Conservation (phyloP, 64 coral and sea anemone species). For the Montipora efflorescens region DNA sequence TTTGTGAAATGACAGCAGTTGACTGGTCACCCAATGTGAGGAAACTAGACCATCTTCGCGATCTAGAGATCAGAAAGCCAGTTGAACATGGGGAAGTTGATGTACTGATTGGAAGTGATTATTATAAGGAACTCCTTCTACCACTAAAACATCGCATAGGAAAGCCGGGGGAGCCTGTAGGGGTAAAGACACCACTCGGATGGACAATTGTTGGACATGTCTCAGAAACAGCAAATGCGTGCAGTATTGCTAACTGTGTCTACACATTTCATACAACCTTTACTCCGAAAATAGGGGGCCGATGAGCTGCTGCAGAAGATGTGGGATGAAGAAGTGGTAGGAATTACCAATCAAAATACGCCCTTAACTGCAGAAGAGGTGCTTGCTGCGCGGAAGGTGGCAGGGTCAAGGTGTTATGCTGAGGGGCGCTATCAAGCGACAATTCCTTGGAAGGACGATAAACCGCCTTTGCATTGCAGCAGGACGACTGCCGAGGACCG, state of each 20-base stretch:
- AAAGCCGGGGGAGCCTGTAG: slow-evolving; percentile 46
- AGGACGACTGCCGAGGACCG: slow-evolving; percentile 28
- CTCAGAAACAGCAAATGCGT: neutral
- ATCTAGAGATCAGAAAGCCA: slow-evolving; percentile 49
- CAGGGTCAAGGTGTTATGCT: slow-evolving; percentile 42
- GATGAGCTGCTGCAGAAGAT: slow-evolving; percentile 67
- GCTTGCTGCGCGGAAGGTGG: slow-evolving; percentile 16
- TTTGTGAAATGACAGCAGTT: slow-evolving; percentile 7
- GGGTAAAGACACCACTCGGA: slow-evolving; percentile 55
- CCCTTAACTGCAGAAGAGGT: slow-evolving; percentile 24
- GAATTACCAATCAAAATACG: neutral
- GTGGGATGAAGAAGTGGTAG: slow-evolving; percentile 73
- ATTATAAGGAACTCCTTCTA: slow-evolving; percentile 45
- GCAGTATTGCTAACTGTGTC: neutral
- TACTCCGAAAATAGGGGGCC: neutral
- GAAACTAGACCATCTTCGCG: neutral
- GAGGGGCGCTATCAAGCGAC: slow-evolving; percentile 61
- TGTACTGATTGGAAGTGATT: slow-evolving; percentile 62
- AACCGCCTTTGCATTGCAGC: slow-evolving; percentile 62
- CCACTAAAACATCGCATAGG: slow-evolving; percentile 40
- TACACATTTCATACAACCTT: neutral
- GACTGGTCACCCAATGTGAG: slow-evolving; percentile 31
- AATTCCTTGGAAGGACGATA: slow-evolving; percentile 54
- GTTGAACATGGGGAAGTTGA: slow-evolving; percentile 39
- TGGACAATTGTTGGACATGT: slow-evolving; percentile 43